A percentile compares a stretch with the other conserved stretches of the same genome.
Conservation (phyloP, 1,140 invertebrate genomes). For the Lysiphlebus fabarum region DNA sequence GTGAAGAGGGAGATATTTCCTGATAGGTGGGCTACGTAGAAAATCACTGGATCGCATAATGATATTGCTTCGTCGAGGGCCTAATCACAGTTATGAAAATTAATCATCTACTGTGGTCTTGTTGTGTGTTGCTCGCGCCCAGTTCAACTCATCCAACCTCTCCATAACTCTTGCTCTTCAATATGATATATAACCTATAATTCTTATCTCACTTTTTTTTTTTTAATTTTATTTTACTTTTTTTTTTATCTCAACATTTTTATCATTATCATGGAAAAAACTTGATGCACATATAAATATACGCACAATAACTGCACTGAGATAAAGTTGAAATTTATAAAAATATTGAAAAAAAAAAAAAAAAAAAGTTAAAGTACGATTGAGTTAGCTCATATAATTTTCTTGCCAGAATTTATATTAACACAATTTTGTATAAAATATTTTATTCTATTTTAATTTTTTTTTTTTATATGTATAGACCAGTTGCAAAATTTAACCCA, state of each 20-base stretch:
- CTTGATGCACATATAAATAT: too few relatives aligned
- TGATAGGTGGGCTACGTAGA: conserved; percentile 37
- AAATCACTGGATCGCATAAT: conserved; percentile 39
- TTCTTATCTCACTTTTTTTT: too few relatives aligned
- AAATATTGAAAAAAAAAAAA: conserved; percentile 4
- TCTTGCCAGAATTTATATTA: conserved; percentile 49
- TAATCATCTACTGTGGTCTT: conserved; percentile 48
- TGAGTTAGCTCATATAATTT: conserved; percentile 45
- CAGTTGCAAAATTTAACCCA: conserved; percentile 7
- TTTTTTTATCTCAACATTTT: too few relatives aligned
- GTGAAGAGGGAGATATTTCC: conserved; percentile 23
- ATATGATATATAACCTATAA: too few relatives aligned
- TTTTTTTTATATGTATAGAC: too few relatives aligned
- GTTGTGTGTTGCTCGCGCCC: conserved; percentile 21
- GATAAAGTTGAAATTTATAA: background rate
- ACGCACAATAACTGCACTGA: too few relatives aligned
- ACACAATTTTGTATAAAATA: too few relatives aligned
- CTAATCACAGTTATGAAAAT: conserved; percentile 51
- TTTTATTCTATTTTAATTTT: too few relatives aligned
- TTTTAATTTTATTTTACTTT: too few relatives aligned
- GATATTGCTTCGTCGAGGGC: conserved; percentile 43
- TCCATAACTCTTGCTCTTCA: conserved; percentile 9
- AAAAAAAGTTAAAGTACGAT: conserved; percentile 41
- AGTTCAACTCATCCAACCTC: conserved; percentile 30
- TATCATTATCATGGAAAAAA: too few relatives aligned